Percentiles rank a stretch among this genome's conserved stretches.
Conservation (phyloP, 2,888 invertebrate genomes). For the Nemoura dubitans region DNA sequence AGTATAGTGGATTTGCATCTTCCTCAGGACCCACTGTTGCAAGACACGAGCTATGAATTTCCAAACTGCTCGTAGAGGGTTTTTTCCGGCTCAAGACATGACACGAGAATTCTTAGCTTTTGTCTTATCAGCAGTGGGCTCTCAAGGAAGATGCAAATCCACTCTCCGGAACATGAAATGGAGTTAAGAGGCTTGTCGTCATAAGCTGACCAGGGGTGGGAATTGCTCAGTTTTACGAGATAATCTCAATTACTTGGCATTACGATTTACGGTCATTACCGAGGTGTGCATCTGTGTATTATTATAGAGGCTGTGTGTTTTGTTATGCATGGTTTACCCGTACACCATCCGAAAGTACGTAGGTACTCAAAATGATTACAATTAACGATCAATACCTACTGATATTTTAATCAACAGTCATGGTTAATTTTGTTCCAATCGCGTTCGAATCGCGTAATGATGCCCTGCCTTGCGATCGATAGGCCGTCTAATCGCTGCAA, state of each 20-base stretch:
- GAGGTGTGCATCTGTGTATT: not conserved
- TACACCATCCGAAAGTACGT: not conserved
- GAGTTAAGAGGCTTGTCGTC: no score
- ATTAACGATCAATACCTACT: not conserved
- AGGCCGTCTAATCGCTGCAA: not conserved
- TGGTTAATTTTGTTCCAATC: not conserved
- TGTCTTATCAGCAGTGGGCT: no score
- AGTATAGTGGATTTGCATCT: no score
- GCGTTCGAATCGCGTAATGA: not conserved
- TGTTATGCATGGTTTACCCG: not conserved
- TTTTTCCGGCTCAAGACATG: no score
- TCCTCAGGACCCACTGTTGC: no score
- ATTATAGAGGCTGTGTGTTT: not conserved
- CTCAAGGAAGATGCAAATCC: no score
- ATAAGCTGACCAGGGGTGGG: not conserved
- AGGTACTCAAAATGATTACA: not conserved
- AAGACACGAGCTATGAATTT: no score
- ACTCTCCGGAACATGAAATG: no score
- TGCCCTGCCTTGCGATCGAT: not conserved
- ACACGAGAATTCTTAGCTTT: no score
- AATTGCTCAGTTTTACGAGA: conserved; percentile 29
- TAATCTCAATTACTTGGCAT: not conserved
- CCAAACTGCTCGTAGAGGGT: no score
- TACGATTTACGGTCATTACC: no score
- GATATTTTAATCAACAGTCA: not conserved